phyloP scores from a whole-genome alignment of 2,797 vertebrate genomes.

The Triplophysa bombifrons region DNA sequence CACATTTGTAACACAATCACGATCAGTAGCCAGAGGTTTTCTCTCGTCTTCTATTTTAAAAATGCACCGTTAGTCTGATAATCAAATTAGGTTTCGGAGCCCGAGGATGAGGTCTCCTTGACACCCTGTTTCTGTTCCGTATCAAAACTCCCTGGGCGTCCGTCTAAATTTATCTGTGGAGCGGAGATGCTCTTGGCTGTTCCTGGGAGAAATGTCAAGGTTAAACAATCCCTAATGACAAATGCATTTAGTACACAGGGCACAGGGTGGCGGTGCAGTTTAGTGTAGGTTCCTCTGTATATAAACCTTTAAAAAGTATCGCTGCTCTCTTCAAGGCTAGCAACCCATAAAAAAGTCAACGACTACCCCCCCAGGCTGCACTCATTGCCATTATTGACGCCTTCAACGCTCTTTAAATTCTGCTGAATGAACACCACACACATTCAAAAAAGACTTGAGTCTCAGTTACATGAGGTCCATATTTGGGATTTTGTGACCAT shows the following conservation, averaged over 20 bases:
- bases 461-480: background rate
- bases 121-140: constrained; percentile 41
- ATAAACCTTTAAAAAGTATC: constrained; percentile 21
- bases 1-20: constrained; percentile 24
- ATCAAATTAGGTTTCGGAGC: constrained; percentile 49
- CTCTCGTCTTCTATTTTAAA: constrained; percentile 24
- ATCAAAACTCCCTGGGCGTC: constrained; percentile 45
- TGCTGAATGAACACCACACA: constrained; percentile 3
- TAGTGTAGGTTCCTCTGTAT: constrained; percentile 2
- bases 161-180: constrained; percentile 44
- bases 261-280: constrained; percentile 7
- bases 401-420: constrained; percentile 35
- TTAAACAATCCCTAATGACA: constrained; percentile 57
- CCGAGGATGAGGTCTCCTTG: constrained; percentile 50
- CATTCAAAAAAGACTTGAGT: background rate
- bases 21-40: constrained; percentile 23
- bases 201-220: constrained; percentile 62
- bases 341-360: constrained; percentile 44
- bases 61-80: constrained; percentile 39
- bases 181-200: constrained; percentile 30
- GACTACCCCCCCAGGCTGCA: constrained; percentile 31
- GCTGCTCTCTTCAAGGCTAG: constrained; percentile 9
- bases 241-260: constrained; percentile 36
- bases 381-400: constrained; percentile 26
- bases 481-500: background rate